Evolutionary conservation across 2,797 vertebrate genomes (phyloP).

Genomic region (Dermochelys coriacea): DNA sequence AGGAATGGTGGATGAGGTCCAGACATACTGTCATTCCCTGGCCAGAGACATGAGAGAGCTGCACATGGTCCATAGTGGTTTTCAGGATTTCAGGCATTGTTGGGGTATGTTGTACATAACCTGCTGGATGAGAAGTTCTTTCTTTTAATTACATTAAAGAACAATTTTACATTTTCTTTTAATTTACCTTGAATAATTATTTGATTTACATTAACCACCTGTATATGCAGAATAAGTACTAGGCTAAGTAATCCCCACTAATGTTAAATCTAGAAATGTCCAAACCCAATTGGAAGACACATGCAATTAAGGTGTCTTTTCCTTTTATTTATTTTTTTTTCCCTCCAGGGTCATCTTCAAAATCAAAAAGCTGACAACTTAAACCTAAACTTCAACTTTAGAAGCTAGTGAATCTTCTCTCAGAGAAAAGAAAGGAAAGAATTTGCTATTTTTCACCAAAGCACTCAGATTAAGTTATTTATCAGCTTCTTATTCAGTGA

Average conservation of each 20-base stretch:
- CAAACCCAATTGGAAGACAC: not conserved
- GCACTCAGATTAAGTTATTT: not conserved
- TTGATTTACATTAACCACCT: slow-evolving; percentile 70
- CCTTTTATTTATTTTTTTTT: not conserved
- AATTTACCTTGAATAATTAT: slow-evolving; percentile 45
- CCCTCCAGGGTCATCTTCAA: too few species aligned
- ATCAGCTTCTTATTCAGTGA: not conserved
- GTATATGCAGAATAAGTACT: slow-evolving; percentile 29
- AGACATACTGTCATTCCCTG: not conserved
- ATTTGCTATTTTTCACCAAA: not conserved
- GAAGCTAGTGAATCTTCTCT: not conserved
- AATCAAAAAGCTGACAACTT: not conserved
- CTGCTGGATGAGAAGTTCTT: not conserved
- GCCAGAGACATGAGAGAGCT: not conserved
- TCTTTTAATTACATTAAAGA: not conserved
- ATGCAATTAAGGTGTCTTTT: slow-evolving; percentile 22
- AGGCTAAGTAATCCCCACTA: not conserved
- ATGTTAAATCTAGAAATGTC: slow-evolving; percentile 34
- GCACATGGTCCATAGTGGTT: not conserved
- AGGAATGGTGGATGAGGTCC: not conserved
- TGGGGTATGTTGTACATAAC: too few species aligned
- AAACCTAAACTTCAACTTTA: not conserved
- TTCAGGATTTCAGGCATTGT: not conserved
- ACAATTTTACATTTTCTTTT: not conserved
- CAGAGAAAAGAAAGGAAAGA: not conserved